phyloP scores from a whole-genome alignment of 64 coral and sea anemone species.

The Pocillopora verrucosa region DNA sequence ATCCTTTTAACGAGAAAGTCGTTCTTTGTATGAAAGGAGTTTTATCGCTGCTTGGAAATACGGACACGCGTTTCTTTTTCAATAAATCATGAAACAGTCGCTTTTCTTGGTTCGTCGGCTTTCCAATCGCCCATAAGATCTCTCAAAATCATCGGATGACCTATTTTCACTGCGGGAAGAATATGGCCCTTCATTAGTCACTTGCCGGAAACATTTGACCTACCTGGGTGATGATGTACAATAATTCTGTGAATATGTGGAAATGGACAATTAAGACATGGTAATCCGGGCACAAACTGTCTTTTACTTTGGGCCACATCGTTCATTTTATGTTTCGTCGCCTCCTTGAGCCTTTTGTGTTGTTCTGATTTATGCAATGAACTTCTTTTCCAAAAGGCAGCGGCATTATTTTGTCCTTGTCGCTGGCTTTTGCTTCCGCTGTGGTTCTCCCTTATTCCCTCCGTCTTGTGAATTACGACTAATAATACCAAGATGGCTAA shows the following conservation, averaged over 20 bases:
- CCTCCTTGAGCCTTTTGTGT: neutral
- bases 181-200: no score
- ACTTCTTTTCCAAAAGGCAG: neutral
- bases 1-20: no score
- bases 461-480: neutral
- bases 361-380: neutral
- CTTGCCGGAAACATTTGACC: neutral
- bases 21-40: no score
- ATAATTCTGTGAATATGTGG: conserved; percentile 77
- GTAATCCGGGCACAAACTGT: conserved; percentile 73
- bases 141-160: no score
- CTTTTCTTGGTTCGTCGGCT: no score
- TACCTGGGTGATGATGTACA: conserved; percentile 86
- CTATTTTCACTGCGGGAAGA: no score
- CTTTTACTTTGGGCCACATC: conserved; percentile 41
- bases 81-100: no score
- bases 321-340: neutral
- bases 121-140: no score
- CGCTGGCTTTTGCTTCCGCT: neutral
- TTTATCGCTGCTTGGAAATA: no score
- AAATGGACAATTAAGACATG: conserved; percentile 25
- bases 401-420: neutral
- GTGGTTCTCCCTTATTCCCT: neutral
- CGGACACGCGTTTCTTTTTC: no score
- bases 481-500: neutral